A percentile compares a stretch with the other conserved stretches of the same genome.
Evolutionary conservation across 2,113 vertebrate genomes (phyloP).

Genomic region (Phycodurus eques): DNA sequence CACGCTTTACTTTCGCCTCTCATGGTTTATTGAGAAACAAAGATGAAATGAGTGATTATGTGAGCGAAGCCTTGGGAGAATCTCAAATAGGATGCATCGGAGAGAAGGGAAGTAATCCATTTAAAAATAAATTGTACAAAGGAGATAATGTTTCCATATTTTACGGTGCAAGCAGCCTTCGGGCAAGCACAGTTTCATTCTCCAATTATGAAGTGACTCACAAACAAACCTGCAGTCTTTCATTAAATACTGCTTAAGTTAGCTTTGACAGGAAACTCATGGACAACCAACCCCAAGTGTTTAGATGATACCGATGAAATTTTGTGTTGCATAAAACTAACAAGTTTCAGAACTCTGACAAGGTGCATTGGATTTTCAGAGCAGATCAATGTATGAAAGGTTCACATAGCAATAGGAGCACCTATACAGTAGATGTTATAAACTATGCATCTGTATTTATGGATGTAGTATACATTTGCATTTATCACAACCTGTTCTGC

Average conservation of each 20-base stretch:
- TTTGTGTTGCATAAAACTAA: not conserved
- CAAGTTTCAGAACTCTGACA: not conserved
- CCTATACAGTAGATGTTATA: too few species aligned
- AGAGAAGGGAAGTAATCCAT: constrained; percentile 36
- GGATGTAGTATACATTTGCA: too few species aligned
- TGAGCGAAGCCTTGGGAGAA: constrained; percentile 19
- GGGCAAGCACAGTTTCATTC: constrained; percentile 35
- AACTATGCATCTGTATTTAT: too few species aligned
- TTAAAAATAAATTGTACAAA: constrained; percentile 47
- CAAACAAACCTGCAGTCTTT: constrained; percentile 26
- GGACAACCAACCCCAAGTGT: not conserved
- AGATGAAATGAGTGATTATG: constrained; percentile 17
- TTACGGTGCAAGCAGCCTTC: constrained; percentile 40
- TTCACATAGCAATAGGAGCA: not conserved
- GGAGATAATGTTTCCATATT: constrained; percentile 34
- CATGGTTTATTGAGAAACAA: constrained; percentile 35
- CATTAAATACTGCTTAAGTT: constrained; percentile 25
- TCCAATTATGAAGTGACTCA: constrained; percentile 41
- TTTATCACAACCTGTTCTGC: too few species aligned
- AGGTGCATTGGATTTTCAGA: not conserved
- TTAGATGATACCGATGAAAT: not conserved
- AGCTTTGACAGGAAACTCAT: not conserved
- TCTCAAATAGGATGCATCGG: constrained; percentile 25
- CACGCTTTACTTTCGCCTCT: constrained; percentile 20
- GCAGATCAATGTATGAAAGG: not conserved